Base-by-base conservation (phyloP, 2,888 invertebrate genomes). In the Lysandra bellargus region DNA sequence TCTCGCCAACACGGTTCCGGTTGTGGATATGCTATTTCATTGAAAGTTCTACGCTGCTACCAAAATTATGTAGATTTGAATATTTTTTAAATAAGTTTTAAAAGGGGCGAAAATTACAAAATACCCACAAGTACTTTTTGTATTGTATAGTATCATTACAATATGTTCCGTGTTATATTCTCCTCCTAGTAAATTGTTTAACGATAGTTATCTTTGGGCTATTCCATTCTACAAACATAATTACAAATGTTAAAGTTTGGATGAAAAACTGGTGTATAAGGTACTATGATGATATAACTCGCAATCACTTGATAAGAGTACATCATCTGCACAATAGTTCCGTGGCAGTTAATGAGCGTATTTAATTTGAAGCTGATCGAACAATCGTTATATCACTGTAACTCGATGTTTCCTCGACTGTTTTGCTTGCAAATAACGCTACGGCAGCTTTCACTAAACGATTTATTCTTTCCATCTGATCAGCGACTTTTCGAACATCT, bases 311-410 rank as follows among this genome's bases (percentile, higher is more conserved):
- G 7, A 1, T 44, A 44, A 7, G 7, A 49, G 49, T 49, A 49
- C 23, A 14, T 69, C 64, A 69, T 33, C 69, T 12, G 33, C 69
- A 37, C 69, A 33, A 17, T 37, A 69, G 14, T 69, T 69, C 69
- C 69, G 33, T 37, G 33, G 33, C 33, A 37, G 14, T 69, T 33
- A 69, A 33, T 69, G 69, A 37, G 37, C 69, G 69, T 69, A 14
- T 33, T 14, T 69, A 14, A 69, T 69, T 64, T 64, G 30, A 64
- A 69, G 69, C 69, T 37, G 23, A 23, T 17, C 33, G 69, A 33
- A 33, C 69, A 69, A 69, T 69, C 69, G 69, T 37, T 69, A 69
- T 69, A 69, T 69, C 17, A 69, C 14, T 69, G 33, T 37, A 33
- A 69, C 69, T 69, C 33, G 69, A 17, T 37, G 69, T 37, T 69